Evolutionary conservation across 2,888 invertebrate genomes (phyloP), one percentile per base, ranked within the genome.

Genomic region (Dexiosoma caninum): DNA sequence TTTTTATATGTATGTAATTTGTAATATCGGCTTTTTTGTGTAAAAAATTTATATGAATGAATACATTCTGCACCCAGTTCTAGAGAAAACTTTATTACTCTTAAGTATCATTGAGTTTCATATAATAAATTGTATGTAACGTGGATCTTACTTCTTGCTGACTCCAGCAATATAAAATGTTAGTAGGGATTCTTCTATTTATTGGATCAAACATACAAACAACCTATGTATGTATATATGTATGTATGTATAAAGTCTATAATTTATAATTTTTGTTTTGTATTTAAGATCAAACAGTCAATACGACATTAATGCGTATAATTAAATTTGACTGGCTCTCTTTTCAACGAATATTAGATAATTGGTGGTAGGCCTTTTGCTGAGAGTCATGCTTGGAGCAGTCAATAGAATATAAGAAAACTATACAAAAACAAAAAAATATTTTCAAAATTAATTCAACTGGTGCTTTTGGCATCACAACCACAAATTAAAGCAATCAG

Each of bases 381-480:
- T 32, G 77, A 64, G 77, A 77, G 62, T 42, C 30, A 49, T 10
- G 2, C 30, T 21, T 46, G 44, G 37, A 62, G 62, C 37, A 42
- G 42, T 9, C 30, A 19, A 0, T 49, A 42, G n/a, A 60, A 62
- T 40, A 14, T n/a, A 59, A 27, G 40, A 32, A 42, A 51, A 37
- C 40, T 16, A 46, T 35, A 62, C 37, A 49, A 46, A 42, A 53
- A 12, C 12, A 37, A 49, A 49, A 37, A 4, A 49, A 49, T 19
- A 35, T 77, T 64, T 51, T 55, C 21, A 35, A 72, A 60, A 67
- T 62, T 21, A 19, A 71, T 64, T 74, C 69, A 77, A 77, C 72
- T 77, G 64, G 77, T 77, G 60, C 70, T 64, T 71, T 69, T 60
- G 60, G 70, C 71, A 70, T 60, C 70, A 21, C 64, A 62, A 64